phyloP scores from a whole-genome alignment of 1,140 invertebrate species.

The Anadara kagoshimensis region DNA sequence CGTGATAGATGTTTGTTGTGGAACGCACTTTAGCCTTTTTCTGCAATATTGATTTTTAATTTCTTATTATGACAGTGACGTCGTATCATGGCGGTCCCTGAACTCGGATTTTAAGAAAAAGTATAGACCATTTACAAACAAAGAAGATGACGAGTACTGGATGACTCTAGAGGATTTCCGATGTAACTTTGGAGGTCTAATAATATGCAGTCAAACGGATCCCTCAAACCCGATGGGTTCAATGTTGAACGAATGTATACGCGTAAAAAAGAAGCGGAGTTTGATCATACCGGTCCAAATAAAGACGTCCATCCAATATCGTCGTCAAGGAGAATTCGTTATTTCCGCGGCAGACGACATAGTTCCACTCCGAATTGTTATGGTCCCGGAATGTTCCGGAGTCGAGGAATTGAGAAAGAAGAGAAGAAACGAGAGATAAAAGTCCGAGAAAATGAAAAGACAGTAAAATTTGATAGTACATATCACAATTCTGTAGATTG shows the following conservation, averaged over 20 bases:
- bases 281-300: neutral
- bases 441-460: too few species aligned
- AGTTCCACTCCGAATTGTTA: neutral
- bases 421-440: too few species aligned
- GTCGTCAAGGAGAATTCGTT: neutral
- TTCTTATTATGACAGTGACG: slow-evolving; percentile 53
- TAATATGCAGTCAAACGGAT: slow-evolving; percentile 62
- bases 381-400: too few species aligned
- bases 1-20: too few species aligned
- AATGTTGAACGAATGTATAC: slow-evolving; percentile 48
- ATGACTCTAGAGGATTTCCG: slow-evolving; percentile 66
- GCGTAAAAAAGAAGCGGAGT: slow-evolving; percentile 25
- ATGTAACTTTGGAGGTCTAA: slow-evolving; percentile 66
- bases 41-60: too few species aligned
- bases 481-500: too few species aligned
- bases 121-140: slow-evolving; percentile 55
- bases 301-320: too few species aligned
- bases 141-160: slow-evolving; percentile 67
- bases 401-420: neutral
- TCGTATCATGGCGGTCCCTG: slow-evolving; percentile 58
- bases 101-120: slow-evolving; percentile 59
- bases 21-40: too few species aligned
- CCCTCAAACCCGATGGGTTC: slow-evolving; percentile 61
- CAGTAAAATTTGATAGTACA: too few species aligned
- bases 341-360: too few species aligned